These are phyloP conservation scores for Sebastes minor DNA, from an alignment of 2,797 vertebrate genomes.

Conservation along the genomic window DNA sequence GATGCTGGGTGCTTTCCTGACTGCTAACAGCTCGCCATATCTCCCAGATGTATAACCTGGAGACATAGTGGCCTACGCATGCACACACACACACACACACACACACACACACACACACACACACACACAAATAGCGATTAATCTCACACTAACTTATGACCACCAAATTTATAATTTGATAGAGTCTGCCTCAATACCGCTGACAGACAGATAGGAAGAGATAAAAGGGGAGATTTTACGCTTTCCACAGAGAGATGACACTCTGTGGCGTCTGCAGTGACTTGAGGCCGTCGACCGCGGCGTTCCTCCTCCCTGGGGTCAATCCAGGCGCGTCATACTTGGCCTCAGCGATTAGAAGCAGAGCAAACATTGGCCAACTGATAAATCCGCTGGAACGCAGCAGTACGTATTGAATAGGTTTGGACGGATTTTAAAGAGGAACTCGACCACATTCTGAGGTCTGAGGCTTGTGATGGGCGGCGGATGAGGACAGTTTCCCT, in stretches of 20 bases:
- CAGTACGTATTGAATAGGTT: slow-evolving; percentile 37
- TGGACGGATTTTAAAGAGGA: slow-evolving; percentile 44
- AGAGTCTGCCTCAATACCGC: slow-evolving; percentile 1
- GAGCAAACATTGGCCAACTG: slow-evolving; percentile 78
- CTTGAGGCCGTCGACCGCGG: slow-evolving; percentile 17
- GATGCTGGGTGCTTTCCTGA: slow-evolving; percentile 71
- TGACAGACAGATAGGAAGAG: slow-evolving; percentile 25
- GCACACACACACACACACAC: background rate
- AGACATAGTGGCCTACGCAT: slow-evolving; percentile 34
- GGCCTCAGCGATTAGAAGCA: slow-evolving; percentile 63
- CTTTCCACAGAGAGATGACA: slow-evolving; percentile 25
- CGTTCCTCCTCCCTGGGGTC: slow-evolving; percentile 41
- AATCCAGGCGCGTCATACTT: slow-evolving; percentile 56
- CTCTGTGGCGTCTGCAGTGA: slow-evolving; percentile 28
- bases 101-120: background rate
- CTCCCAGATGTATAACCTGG: slow-evolving; percentile 42
- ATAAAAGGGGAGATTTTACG: slow-evolving; percentile 37
- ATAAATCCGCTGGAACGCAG: slow-evolving; percentile 74
- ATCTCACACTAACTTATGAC: slow-evolving; percentile 55
- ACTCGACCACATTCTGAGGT: slow-evolving; percentile 40
- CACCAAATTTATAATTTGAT: slow-evolving; percentile 43
- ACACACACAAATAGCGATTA: background rate
- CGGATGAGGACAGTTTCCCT: slow-evolving; percentile 12
- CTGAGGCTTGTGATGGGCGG: slow-evolving; percentile 41
- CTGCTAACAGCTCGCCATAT: slow-evolving; percentile 38